Percentiles rank a stretch among this genome's conserved stretches.
phyloP scores from a whole-genome alignment of 2,888 invertebrate genomes.

The Agapostemon virescens region DNA sequence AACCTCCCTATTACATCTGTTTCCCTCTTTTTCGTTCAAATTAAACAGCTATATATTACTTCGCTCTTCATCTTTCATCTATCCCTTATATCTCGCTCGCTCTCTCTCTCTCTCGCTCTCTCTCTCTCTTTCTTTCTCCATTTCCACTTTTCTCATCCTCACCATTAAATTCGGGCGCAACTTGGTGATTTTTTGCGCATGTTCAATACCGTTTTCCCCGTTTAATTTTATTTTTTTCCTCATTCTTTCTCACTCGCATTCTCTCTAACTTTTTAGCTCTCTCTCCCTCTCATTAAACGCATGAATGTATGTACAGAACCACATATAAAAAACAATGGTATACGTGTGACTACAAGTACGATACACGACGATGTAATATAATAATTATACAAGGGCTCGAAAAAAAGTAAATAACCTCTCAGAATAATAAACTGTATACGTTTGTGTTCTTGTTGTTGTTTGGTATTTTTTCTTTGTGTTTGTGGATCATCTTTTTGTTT shows the following conservation, averaged over 20 bases:
- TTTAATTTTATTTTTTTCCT: not conserved
- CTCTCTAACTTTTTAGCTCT: not conserved
- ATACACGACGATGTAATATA: conserved; percentile 67
- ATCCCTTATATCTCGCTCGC: conserved; percentile 21
- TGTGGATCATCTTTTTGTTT: conserved; percentile 41
- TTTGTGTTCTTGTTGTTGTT: conserved; percentile 49
- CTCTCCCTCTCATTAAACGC: conserved; percentile 51
- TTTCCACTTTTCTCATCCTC: not conserved
- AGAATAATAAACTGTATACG: conserved; percentile 69
- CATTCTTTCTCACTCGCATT: not conserved
- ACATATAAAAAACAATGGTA: conserved; percentile 70
- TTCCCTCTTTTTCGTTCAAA: conserved; percentile 19
- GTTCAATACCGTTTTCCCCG: conserved; percentile 48
- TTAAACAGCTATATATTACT: conserved; percentile 46
- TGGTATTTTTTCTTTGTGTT: conserved; percentile 62
- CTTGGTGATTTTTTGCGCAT: conserved; percentile 60
- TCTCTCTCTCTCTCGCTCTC: too few relatives aligned
- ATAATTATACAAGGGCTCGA: conserved; percentile 70
- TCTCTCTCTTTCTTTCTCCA: too few relatives aligned
- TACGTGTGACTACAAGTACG: conserved; percentile 68
- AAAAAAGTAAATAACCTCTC: conserved; percentile 68
- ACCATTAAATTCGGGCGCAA: conserved; percentile 57
- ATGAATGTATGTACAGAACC: conserved; percentile 69
- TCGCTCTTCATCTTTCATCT: conserved; percentile 22
- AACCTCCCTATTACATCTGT: conserved; percentile 24